Evolutionary conservation across 2,888 invertebrate species (phyloP).

Genomic region (Neelides folsomi): DNA sequence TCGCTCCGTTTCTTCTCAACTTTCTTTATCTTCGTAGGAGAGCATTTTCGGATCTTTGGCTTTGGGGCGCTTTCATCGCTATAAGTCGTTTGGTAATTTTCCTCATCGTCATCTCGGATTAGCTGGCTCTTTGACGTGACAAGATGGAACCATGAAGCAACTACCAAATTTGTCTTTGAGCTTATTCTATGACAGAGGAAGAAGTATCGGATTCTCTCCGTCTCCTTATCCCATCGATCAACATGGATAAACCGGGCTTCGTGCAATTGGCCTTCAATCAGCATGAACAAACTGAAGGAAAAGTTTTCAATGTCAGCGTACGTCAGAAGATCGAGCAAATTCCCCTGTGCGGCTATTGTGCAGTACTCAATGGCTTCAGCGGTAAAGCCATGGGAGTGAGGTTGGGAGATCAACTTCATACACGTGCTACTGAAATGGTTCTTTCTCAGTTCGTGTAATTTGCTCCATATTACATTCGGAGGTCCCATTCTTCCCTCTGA

Average conservation of each 20-base stretch:
- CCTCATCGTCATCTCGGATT: too few relatives aligned
- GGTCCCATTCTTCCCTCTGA: constrained; percentile 9
- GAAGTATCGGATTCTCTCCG: constrained; percentile 10
- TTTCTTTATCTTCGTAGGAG: too few relatives aligned
- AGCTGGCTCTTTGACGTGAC: too few relatives aligned
- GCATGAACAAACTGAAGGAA: constrained; percentile 15
- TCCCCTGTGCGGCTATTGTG: constrained; percentile 13
- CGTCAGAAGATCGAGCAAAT: constrained; percentile 19
- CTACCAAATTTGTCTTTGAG: too few relatives aligned
- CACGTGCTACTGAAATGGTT: constrained; percentile 14
- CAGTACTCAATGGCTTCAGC: constrained; percentile 12
- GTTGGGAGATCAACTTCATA: constrained; percentile 20
- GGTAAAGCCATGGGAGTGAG: constrained; percentile 17
- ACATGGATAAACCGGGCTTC: constrained; percentile 17
- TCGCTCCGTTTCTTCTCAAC: too few relatives aligned
- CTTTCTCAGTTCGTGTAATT: constrained; percentile 12
- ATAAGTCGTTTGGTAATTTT: too few relatives aligned
- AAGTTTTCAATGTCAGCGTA: constrained; percentile 20
- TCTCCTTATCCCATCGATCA: constrained; percentile 21
- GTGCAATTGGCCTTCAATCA: constrained; percentile 7
- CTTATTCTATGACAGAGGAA: constrained; percentile 6
- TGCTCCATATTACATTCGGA: constrained; percentile 9
- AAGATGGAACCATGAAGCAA: too few relatives aligned
- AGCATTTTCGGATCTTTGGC: too few relatives aligned
- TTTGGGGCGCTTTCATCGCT: too few relatives aligned